Conservation (phyloP, 2,888 invertebrate species). For the Xylota sylvarum region DNA sequence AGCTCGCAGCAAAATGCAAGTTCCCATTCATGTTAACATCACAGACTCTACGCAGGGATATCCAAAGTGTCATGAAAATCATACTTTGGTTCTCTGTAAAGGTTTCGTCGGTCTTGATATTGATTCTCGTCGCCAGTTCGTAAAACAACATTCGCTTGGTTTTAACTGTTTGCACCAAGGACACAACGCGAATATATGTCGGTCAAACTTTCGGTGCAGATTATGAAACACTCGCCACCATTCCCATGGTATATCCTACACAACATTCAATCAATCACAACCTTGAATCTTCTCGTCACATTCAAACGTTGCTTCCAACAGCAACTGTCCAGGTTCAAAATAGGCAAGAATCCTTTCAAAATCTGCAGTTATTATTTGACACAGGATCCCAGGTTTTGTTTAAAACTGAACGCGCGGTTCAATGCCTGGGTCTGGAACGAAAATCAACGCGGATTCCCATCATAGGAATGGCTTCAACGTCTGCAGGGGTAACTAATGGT, state of each 20-base stretch:
- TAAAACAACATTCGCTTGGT: no score
- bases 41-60: neutral
- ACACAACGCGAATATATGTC: no score
- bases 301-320: slow-evolving; percentile 19
- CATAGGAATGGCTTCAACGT: no score
- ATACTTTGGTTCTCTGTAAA: no score
- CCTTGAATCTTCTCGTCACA: neutral
- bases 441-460: slow-evolving; percentile 22
- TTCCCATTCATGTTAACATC: neutral
- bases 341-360: slow-evolving; percentile 9
- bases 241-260: slow-evolving; percentile 25
- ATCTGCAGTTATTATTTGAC: no score
- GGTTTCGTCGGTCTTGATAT: no score
- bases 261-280: neutral
- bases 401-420: neutral
- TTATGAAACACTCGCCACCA: slow-evolving; percentile 18
- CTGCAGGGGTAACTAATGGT: slow-evolving; percentile 40
- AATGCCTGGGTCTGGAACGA: neutral
- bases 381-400: slow-evolving; percentile 38
- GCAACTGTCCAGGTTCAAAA: slow-evolving; percentile 12
- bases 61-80: no score
- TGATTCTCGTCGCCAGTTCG: no score
- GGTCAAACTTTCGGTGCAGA: no score
- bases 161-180: no score
- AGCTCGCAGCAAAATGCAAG: neutral